phyloP scores from a whole-genome alignment of 2,113 vertebrate species.

The Cairina moschata region DNA sequence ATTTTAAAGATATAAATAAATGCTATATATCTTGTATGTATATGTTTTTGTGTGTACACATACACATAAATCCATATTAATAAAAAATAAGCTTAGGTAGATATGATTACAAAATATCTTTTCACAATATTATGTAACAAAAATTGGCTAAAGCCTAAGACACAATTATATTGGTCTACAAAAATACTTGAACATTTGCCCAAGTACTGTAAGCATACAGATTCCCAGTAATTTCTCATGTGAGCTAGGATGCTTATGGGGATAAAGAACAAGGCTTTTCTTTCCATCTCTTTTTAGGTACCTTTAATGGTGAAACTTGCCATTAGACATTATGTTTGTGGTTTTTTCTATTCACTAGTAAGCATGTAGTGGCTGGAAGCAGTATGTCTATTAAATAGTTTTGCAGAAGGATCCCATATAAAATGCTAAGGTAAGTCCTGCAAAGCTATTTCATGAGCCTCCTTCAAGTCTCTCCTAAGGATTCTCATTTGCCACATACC shows the following conservation, averaged over 20 bases:
- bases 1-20: background rate
- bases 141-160: background rate
- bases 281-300: background rate
- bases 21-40: background rate
- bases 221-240: background rate
- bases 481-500: background rate
- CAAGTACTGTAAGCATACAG: background rate
- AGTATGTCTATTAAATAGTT: rapidly evolving
- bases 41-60: background rate
- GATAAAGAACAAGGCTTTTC: background rate
- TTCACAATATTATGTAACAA: background rate
- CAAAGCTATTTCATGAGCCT: background rate
- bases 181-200: background rate
- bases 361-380: background rate
- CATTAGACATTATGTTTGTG: background rate
- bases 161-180: background rate
- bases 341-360: background rate
- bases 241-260: background rate
- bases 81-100: background rate
- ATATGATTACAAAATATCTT: background rate
- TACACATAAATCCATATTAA: background rate
- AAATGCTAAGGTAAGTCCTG: background rate
- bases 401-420: background rate
- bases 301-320: background rate
- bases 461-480: background rate